phyloP scores from a whole-genome alignment of 2,113 vertebrate species.

The Xiphorhynchus elegans region DNA sequence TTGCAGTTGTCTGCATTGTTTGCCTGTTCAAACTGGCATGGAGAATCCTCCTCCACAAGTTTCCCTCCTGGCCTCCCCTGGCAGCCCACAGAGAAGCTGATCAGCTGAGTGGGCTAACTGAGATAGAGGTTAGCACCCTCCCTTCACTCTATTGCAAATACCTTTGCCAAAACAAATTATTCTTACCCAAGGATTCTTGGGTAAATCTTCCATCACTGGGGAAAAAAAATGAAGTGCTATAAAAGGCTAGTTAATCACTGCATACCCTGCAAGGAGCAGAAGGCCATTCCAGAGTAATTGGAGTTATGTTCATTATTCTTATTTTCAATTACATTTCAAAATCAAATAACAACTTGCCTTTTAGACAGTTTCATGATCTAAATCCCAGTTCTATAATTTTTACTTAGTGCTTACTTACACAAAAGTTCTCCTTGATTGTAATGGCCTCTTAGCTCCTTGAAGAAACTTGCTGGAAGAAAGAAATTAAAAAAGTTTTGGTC shows the following conservation, averaged over 20 bases:
- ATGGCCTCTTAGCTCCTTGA: neutral
- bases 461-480: neutral
- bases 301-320: conserved; percentile 62
- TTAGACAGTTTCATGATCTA: conserved; percentile 30
- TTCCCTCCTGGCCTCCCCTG: neutral
- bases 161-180: conserved; percentile 38
- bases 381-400: conserved; percentile 40
- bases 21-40: neutral
- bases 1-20: neutral
- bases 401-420: conserved; percentile 25
- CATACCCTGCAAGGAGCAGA: conserved; percentile 35
- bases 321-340: conserved; percentile 62
- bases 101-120: neutral
- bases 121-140: neutral
- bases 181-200: conserved; percentile 14
- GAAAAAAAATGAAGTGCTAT: neutral
- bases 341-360: conserved; percentile 57
- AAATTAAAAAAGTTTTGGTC: neutral
- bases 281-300: conserved; percentile 50
- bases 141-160: neutral
- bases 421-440: neutral
- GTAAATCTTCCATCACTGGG: conserved; percentile 9
- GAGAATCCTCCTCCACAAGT: neutral
- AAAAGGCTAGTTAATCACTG: conserved; percentile 45
- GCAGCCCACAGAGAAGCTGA: neutral